phyloP scores from a whole-genome alignment of 2,113 vertebrate genomes.

The Actenoides lindsayi region DNA sequence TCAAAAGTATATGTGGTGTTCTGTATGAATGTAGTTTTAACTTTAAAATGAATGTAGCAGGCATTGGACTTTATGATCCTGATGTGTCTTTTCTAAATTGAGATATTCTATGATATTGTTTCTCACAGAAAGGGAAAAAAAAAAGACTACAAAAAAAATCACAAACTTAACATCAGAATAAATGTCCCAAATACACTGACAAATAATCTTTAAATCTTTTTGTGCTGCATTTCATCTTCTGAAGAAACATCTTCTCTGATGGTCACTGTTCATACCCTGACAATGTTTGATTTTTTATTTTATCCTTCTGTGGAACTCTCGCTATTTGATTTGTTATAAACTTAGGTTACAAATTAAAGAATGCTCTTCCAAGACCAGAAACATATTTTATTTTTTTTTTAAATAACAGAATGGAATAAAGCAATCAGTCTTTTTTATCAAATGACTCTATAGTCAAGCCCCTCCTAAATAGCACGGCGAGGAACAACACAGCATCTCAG shows the following conservation, averaged over 20 bases:
- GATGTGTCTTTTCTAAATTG: neutral
- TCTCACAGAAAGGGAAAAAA: neutral
- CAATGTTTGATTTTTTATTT: neutral
- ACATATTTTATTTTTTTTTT: neutral
- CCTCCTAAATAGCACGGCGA: fast-evolving
- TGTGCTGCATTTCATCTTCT: neutral
- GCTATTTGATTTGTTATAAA: neutral
- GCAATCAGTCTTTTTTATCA: neutral
- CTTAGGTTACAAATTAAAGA: neutral
- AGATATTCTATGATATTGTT: neutral
- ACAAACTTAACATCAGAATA: neutral
- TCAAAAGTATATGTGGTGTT: neutral
- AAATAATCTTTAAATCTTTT: neutral
- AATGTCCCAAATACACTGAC: neutral
- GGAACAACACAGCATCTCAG: neutral
- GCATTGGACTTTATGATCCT: neutral
- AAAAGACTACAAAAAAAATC: neutral
- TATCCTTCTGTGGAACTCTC: neutral
- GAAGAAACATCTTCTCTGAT: neutral
- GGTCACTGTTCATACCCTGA: neutral
- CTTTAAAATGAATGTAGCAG: fast-evolving
- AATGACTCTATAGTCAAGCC: neutral
- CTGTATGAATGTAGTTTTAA: neutral
- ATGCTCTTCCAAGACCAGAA: neutral
- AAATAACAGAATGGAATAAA: fast-evolving